Evolutionary conservation across 2,113 vertebrate species (phyloP).

Genomic region (human): GRCh38 chr1:116427501-116428000

Average conservation of each 20-base stretch:
- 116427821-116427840: not conserved
- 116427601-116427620: not conserved
- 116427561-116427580: not conserved
- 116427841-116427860: not conserved
- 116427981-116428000: not conserved
- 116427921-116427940: not conserved
- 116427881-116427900: not conserved
- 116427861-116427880: not conserved
- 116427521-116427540: slow-evolving; percentile 1
- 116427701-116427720: too few relatives aligned
- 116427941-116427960: not conserved
- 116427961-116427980: not conserved
- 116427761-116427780: too few relatives aligned
- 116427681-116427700: too few relatives aligned
- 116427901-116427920: not conserved
- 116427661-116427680: too few relatives aligned
- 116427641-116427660: too few relatives aligned
- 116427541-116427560: not conserved
- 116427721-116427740: too few relatives aligned
- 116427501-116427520: not conserved
- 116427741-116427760: too few relatives aligned
- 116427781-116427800: not conserved
- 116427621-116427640: not conserved
- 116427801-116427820: not conserved
- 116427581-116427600: not conserved